Evolutionary conservation across 2,113 vertebrate genomes (phyloP).

Genomic region (Brachypteracias leptosomus): DNA sequence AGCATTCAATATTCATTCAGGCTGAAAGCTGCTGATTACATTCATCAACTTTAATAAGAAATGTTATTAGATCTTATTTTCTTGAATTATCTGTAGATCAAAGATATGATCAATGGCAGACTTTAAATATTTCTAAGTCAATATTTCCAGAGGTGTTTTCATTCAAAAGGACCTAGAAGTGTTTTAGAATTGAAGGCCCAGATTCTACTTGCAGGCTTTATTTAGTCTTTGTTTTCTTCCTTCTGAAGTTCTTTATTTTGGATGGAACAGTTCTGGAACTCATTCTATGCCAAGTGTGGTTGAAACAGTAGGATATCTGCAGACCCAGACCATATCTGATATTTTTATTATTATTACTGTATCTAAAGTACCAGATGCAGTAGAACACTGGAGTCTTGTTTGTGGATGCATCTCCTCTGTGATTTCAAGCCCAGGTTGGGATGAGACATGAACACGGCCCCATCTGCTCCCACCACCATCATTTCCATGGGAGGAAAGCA

Average conservation of each 20-base stretch:
- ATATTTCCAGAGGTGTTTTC: not conserved
- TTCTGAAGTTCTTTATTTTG: not conserved
- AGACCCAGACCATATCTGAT: not conserved
- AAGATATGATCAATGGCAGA: constrained; percentile 2
- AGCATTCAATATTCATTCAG: constrained; percentile 26
- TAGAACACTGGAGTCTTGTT: not conserved
- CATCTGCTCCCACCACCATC: fast-evolving
- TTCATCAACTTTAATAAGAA: constrained; percentile 38
- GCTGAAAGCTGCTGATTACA: constrained; percentile 28
- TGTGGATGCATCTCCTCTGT: not conserved
- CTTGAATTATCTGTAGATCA: constrained; percentile 31
- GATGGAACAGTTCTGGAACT: not conserved
- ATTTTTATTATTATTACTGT: not conserved
- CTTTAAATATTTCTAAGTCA: constrained; percentile 30
- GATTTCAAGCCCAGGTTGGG: not conserved
- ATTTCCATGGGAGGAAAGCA: fast-evolving
- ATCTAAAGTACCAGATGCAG: not conserved
- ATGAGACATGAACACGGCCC: not conserved
- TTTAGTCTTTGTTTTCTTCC: not conserved
- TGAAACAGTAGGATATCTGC: not conserved
- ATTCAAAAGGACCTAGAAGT: not conserved
- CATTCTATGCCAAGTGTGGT: not conserved
- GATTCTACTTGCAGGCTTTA: not conserved
- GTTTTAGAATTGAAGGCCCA: not conserved
- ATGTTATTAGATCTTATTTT: constrained; percentile 3